These are phyloP conservation scores for Tachyglossus aculeatus DNA, from an alignment of 2,797 vertebrate species.

Conservation along the genomic window DNA sequence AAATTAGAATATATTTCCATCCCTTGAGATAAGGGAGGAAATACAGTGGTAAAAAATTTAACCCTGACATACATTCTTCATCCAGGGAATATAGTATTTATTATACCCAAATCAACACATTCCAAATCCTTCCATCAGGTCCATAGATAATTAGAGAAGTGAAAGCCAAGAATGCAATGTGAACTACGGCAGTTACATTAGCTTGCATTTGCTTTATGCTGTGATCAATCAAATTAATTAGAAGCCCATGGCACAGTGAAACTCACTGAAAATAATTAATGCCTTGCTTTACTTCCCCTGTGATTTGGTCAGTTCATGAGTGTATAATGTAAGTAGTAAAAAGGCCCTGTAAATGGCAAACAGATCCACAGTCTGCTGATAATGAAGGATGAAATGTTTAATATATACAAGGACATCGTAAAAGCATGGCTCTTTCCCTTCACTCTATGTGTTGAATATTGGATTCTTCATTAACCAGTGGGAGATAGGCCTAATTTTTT, in stretches of 20 bases:
- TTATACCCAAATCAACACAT: not conserved
- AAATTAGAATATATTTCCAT: not conserved
- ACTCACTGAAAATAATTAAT: not conserved
- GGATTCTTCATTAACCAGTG: not conserved
- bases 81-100: not conserved
- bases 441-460: too few species aligned
- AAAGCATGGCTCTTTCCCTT: too few species aligned
- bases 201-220: constrained; percentile 6
- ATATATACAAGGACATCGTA: too few species aligned
- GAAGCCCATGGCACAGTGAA: not conserved
- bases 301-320: not conserved
- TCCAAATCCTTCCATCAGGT: not conserved
- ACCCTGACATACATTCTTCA: constrained; percentile 8
- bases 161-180: not conserved
- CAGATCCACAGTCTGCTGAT: not conserved
- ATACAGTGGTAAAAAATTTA: not conserved
- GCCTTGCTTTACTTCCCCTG: not conserved
- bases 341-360: constrained; percentile 5
- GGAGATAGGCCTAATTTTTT: not conserved
- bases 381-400: not conserved
- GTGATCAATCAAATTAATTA: not conserved
- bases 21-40: not conserved
- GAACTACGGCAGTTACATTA: not conserved
- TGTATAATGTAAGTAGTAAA: not conserved
- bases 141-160: not conserved